Percentiles rank a stretch among this genome's conserved stretches.
Evolutionary conservation across 2,888 invertebrate genomes (phyloP).

Genomic region (Nezara viridula): DNA sequence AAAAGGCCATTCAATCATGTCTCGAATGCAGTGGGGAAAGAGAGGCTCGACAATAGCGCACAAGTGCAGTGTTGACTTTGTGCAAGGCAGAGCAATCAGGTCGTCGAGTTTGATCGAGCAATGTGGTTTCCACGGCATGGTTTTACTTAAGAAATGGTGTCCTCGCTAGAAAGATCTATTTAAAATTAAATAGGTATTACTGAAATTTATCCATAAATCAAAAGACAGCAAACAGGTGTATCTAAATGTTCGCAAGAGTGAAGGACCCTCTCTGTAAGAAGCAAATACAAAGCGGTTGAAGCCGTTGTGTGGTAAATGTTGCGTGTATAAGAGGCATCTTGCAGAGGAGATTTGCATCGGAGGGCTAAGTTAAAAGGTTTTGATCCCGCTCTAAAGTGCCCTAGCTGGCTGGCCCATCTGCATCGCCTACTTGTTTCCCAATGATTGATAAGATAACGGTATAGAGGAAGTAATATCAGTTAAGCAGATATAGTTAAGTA

Average conservation of each 20-base stretch:
- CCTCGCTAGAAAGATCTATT: no score
- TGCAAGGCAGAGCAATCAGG: background rate
- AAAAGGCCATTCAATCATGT: slow-evolving; percentile 27
- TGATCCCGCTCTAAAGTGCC: background rate
- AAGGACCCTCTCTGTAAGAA: background rate
- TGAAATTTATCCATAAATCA: no score
- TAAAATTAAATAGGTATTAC: no score
- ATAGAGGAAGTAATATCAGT: no score
- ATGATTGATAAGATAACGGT: background rate
- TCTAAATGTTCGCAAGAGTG: background rate
- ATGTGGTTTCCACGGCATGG: background rate
- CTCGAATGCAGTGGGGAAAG: background rate
- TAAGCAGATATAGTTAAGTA: no score
- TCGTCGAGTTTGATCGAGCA: background rate
- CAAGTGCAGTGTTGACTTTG: background rate
- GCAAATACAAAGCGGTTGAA: background rate
- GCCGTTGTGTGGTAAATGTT: slow-evolving; percentile 26
- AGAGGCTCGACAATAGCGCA: background rate
- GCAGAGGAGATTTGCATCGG: slow-evolving; percentile 4
- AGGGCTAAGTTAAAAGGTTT: slow-evolving; percentile 23
- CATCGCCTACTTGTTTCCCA: background rate
- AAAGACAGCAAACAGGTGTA: no score
- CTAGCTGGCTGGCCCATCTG: background rate
- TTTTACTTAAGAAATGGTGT: background rate
- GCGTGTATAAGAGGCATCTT: slow-evolving; percentile 28